Percentiles rank a stretch among this genome's conserved stretches.
Evolutionary conservation across 1,140 invertebrate species (phyloP).

Genomic region (Neodiprion virginianus): DNA sequence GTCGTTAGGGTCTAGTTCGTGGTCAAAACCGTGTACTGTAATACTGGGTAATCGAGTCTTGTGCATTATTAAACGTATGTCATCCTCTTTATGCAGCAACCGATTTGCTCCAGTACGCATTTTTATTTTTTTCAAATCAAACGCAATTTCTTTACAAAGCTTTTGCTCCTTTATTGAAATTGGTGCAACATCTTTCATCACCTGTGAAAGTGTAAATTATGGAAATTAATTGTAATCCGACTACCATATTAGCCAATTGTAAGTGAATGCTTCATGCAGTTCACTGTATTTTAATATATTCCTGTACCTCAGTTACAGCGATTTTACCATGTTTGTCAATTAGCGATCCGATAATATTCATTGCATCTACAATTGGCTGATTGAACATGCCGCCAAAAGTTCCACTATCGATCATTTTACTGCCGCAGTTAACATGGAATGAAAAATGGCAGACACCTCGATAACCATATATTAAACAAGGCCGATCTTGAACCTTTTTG

Average conservation of each 20-base stretch:
- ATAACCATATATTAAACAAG: constrained; percentile 72
- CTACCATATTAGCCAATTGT: no score
- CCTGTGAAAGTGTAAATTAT: constrained; percentile 21
- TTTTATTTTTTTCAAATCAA: constrained; percentile 62
- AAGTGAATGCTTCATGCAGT: no score
- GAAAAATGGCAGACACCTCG: constrained; percentile 70
- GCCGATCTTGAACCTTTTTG: constrained; percentile 71
- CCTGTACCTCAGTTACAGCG: constrained; percentile 25
- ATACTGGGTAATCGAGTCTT: constrained; percentile 67
- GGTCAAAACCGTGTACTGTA: constrained; percentile 70
- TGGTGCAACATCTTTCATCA: constrained; percentile 48
- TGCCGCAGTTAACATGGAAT: constrained; percentile 58
- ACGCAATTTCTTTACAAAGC: constrained; percentile 64
- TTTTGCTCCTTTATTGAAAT: constrained; percentile 61
- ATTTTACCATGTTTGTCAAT: constrained; percentile 32
- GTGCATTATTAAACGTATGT: constrained; percentile 58
- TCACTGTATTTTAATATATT: no score
- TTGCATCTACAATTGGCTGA: constrained; percentile 35
- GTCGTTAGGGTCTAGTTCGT: constrained; percentile 67
- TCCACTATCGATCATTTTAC: constrained; percentile 30
- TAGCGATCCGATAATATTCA: constrained; percentile 23
- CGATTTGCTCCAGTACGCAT: constrained; percentile 59
- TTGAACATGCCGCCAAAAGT: constrained; percentile 36
- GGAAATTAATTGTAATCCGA: background rate
- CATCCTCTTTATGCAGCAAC: constrained; percentile 34